Percentiles rank a stretch among this genome's conserved stretches.
Evolutionary conservation across 2,797 vertebrate genomes (phyloP).

Genomic region (Luscinia luscinia): DNA sequence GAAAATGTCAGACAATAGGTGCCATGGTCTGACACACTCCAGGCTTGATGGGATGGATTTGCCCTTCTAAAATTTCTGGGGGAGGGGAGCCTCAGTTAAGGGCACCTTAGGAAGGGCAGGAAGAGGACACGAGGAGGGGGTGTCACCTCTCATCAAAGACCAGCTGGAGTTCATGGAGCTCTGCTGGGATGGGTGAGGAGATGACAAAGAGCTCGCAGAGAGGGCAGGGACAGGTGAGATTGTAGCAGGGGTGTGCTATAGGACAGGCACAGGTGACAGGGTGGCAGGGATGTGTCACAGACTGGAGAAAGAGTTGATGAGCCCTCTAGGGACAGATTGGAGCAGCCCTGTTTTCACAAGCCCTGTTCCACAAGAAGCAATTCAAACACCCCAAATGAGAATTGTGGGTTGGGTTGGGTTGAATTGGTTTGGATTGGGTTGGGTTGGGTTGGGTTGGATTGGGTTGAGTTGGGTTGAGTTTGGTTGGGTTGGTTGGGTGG

Average conservation of each 20-base stretch:
- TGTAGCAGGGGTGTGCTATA: not conserved
- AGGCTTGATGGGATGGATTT: not conserved
- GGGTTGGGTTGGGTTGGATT: not conserved
- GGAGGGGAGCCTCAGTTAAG: not conserved
- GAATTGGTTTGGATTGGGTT: not conserved
- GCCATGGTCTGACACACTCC: accelerated
- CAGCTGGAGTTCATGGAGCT: not conserved
- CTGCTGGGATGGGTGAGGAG: not conserved
- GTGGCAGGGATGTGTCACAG: not conserved
- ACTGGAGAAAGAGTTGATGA: not conserved
- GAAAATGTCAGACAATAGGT: not conserved
- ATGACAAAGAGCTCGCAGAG: not conserved
- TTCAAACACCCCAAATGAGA: not conserved
- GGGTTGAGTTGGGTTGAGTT: not conserved
- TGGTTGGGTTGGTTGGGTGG: no score
- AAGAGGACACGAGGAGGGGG: accelerated
- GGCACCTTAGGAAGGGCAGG: no score
- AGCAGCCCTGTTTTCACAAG: not conserved
- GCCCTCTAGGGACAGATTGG: no score
- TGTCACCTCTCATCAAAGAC: not conserved
- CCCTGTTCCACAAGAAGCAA: not conserved
- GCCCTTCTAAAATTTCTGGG: not conserved
- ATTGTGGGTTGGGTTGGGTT: no score
- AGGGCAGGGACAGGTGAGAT: not conserved
- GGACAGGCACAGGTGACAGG: not conserved